Evolutionary conservation across 2,888 invertebrate species (phyloP).

Genomic region (Strigamia crassipes): DNA sequence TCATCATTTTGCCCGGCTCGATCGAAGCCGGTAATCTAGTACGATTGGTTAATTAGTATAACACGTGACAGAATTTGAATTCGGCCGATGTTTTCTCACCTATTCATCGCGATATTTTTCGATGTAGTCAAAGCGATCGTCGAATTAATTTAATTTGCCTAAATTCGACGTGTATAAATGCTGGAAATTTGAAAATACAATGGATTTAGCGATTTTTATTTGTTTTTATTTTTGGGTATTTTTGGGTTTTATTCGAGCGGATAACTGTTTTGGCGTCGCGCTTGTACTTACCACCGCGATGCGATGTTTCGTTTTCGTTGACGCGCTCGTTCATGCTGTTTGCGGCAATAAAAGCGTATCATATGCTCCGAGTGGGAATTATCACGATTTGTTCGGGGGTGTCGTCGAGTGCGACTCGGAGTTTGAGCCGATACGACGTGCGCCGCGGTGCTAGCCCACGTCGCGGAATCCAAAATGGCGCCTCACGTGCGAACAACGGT

Average conservation of each 20-base stretch:
- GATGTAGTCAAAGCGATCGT: not conserved
- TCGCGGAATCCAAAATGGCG: slow-evolving; percentile 4
- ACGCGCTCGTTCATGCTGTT: not conserved
- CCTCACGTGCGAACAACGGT: not conserved
- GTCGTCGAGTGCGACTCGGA: not conserved
- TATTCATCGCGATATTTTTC: not conserved
- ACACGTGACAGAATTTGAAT: too few relatives aligned
- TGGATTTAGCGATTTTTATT: not conserved
- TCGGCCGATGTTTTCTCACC: too few relatives aligned
- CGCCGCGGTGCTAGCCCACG: not conserved
- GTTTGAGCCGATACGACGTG: not conserved
- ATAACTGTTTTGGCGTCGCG: not conserved
- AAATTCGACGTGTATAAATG: not conserved
- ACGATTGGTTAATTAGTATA: too few relatives aligned
- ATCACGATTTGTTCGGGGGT: not conserved
- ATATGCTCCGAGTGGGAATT: not conserved
- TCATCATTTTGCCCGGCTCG: not conserved
- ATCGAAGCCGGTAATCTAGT: too few relatives aligned
- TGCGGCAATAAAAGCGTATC: not conserved
- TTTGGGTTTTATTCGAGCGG: too few relatives aligned
- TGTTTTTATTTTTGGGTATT: too few relatives aligned
- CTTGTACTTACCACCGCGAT: not conserved
- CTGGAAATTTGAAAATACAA: not conserved
- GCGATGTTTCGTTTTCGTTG: not conserved
- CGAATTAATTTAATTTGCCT: not conserved